A percentile compares a stretch with the other conserved stretches of the same genome.
Evolutionary conservation across 2,888 invertebrate species (phyloP).

Genomic region (Argynnis bischoffii): DNA sequence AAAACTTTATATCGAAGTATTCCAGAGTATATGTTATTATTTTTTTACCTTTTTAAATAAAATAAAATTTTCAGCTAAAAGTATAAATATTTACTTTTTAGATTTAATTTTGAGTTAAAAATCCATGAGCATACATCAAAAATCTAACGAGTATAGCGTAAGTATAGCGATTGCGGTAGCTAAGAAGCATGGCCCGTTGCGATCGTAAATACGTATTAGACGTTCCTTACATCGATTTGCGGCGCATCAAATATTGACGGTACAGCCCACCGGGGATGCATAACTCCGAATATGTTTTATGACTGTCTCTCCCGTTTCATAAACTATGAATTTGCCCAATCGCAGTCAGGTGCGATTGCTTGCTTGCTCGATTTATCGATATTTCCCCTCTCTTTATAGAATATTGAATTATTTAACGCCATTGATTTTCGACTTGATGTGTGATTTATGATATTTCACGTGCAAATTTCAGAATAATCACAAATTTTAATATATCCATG

Average conservation of each 20-base stretch:
- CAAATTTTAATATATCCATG: too few relatives aligned
- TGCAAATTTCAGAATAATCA: too few relatives aligned
- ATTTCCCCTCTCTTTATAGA: conserved; percentile 48
- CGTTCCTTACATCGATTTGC: conserved; percentile 61
- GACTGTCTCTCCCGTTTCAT: conserved; percentile 58
- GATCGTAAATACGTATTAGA: conserved; percentile 41
- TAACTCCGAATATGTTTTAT: conserved; percentile 62
- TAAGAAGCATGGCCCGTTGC: conserved; percentile 26
- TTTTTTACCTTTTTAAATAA: too few relatives aligned
- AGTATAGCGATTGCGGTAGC: conserved; percentile 8
- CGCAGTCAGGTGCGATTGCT: conserved; percentile 75
- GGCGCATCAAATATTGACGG: conserved; percentile 74
- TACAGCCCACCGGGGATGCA: conserved; percentile 66
- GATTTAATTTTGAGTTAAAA: too few relatives aligned
- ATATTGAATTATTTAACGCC: conserved; percentile 45
- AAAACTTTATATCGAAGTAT: too few relatives aligned
- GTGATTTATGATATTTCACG: neutral
- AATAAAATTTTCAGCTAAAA: too few relatives aligned
- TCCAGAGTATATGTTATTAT: too few relatives aligned
- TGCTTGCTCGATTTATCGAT: conserved; percentile 50
- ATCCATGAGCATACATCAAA: too few relatives aligned
- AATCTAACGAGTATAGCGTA: neutral
- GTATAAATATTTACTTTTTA: too few relatives aligned
- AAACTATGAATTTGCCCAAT: conserved; percentile 75
- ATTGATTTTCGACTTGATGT: conserved; percentile 36